Base-by-base conservation (phyloP, 2,797 vertebrate genomes). In the Helostoma temminkii region DNA sequence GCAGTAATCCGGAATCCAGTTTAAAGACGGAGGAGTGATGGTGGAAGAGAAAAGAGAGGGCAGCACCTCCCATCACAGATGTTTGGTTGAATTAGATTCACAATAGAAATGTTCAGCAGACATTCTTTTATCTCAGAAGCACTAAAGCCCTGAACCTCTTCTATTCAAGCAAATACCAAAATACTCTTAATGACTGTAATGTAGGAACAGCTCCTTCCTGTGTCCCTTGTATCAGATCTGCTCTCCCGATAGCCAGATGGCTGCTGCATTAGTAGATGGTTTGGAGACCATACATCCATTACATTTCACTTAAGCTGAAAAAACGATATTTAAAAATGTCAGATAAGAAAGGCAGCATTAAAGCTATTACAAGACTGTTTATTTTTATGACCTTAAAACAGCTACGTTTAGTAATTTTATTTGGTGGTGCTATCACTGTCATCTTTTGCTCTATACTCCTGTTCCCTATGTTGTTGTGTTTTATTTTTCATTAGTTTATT, bases 71-170 rank as follows among this genome's bases (percentile, higher is more conserved):
- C 52, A 45, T 71, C 54, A 58, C 56, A 62, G 66, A 74, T 70
- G 57, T 66, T 66, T 69, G 42, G 45, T 46, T 71, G 73, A 64
- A 71, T 78, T 55, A 50, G 43, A 64, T 46, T 57, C 53, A 60
- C 64, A 39, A 26, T 45, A 39, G 36, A 41, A 41, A 58, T n/a
- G 0, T 26, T 32, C 28, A 62, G 18, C 19, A 46, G 43, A 24
- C 9, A 56, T 75, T 53, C 2, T 56, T 76, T 75, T 16, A 71
- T 65, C 53, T 49, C 25, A 15, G 10, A 68, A 24, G 36, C 22
- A 57, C 69, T 74, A 58, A 60, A 63, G 1, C 26, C 19, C 41
- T 12, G 3, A 19, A 15, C 6, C 32, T 56, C 36, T 36, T 22
- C 47, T 37, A 6, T 25, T 74, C 32, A 54, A 54, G n/a, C 52